Base-by-base conservation (phyloP, 2,113 vertebrate genomes). In the Lagopus muta region DNA sequence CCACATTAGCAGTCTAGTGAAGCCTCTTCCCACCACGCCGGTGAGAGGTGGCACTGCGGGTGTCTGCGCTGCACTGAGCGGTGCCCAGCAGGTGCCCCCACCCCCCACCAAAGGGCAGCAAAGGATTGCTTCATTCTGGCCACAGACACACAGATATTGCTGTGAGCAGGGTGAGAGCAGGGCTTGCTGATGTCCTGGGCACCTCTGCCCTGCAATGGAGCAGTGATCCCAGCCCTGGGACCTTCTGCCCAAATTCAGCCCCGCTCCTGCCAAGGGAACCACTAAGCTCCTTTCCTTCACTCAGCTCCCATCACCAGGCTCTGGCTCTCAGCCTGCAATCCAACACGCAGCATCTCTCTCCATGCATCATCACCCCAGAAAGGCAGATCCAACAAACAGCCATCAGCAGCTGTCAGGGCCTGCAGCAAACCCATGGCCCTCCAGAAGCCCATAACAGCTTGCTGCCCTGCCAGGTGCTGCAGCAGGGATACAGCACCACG, bases 401-500 rank as follows among this genome's bases (percentile, higher is more conserved):
- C 61, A 50, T 8, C 2, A 5, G 76, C 80, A 76, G 15, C n/a
- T 45, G 71, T 2, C 67, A 48, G 70, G n/a, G n/a, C 42, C 45
- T 1, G 0, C 0, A 1, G 73, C 61, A 78, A 74, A 18, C 13
- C 7, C 22, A 5, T 8, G 24, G 48, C 36, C 20, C 16, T 32
- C 28, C 58, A 36, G 21, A 50, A 72, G 8, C 34, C 32, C 5
- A 2, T 13, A 4, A 2, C 38, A 61, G 87, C 52, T n/a, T 34
- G 0, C 8, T 1, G 0, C 20, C 79, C 79, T 34, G 2, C 24
- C 30, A 17, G 42, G 8, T 0, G 16, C 2, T 13, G 30, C 3
- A 2, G 40, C 77, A 75, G 10, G 3, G 6, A 60, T 8, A 2
- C 3, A 7, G 77, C 11, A 3, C 32, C 27, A 54, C 3, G 15